Evolutionary conservation across 2,888 invertebrate genomes (phyloP), one percentile per base, ranked within the genome.

Genomic region (Archaeoteleia sp.): DNA sequence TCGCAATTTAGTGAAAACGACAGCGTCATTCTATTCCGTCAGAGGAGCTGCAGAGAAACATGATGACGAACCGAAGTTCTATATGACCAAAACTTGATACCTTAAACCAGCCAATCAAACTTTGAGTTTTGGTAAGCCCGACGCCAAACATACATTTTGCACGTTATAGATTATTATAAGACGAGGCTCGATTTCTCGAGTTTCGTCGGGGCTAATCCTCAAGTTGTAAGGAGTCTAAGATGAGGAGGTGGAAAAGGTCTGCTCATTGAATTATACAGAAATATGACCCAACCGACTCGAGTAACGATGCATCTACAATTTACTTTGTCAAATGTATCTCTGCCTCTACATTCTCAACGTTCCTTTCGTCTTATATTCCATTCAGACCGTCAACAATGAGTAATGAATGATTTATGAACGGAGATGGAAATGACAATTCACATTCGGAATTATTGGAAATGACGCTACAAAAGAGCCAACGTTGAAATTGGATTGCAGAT

Each of bases 81-180:
- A 65, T 57, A 55, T 65, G 65, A 65, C 73, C 73, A 75, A 78
- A 80, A 80, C 79, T 83, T 80, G 80, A 81, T 82, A 81, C 79
- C 77, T 78, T 76, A 78, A 77, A 78, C 76, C 78, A 78, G 77
- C 82, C 81, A 83, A 84, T 84, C 82, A 84, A 84, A 84, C 79
- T 83, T 83, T 75, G 77, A 79, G 78, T 77, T 80, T 72, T 74
- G 74, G 75, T 82, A 82, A 82, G 80, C 79, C 78, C 71, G 70
- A 71, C 76, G 75, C 78, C 78, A 81, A 83, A 83, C 81, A 82
- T 76, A 76, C 78, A 76, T 73, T 78, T 76, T 76, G 73, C 75
- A 78, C 76, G 76, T 77, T 77, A 76, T 74, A 75, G 75, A 72
- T 76, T 78, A 74, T 74, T 74, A 63, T 68, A 72, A 71, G 74